Base-by-base conservation (phyloP, 2,888 invertebrate species). In the Parnassius glacialis region DNA sequence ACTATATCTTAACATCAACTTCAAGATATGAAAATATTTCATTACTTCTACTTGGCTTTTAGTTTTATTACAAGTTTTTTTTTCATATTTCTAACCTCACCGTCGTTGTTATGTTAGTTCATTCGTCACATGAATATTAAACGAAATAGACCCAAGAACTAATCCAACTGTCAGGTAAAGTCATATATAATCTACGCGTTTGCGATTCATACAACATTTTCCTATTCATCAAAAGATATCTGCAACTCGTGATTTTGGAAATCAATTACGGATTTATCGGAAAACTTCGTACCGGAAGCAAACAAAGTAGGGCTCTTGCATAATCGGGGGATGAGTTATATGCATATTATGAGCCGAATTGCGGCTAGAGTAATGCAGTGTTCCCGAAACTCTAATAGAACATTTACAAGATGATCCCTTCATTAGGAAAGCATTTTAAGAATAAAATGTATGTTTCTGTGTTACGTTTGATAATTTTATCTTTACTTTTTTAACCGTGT, bases 251-350 rank as follows among this genome's bases (percentile, higher is more conserved):
- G 57, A 61, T 61, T 53, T 61, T 16, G 61, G 57, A 47, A 52
- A 58, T 62, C 53, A 57, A 62, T 62, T 62, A 58, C 13, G 62
- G 62, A 62, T 58, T 62, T 62, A 62, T 62, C 62, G 62, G 62
- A 13, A 50, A 62, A 62, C 53, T 62, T 62, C 16, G 50, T 57
- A 54, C 34, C 48, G 13, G 20, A n/a, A 48, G 48, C 57, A 62
- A 57, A 62, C 61, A 44, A 50, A 58, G 50, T 50, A 57, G 53
- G 41, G 53, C 50, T 54, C 53, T 53, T 58, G 57, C 62, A 62
- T 62, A 62, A 62, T 62, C 57, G 57, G 43, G 13, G 50, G 44
- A 25, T 57, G 58, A 58, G 50, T 58, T 58, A 50, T 58, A 57
- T 62, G 57, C 62, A 54, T 53, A 54, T 48, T 54, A 16, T 25